A percentile compares a stretch with the other conserved stretches of the same genome.
phyloP scores from a whole-genome alignment of 1,140 invertebrate genomes.

The Lamellibrachia luymesi region DNA sequence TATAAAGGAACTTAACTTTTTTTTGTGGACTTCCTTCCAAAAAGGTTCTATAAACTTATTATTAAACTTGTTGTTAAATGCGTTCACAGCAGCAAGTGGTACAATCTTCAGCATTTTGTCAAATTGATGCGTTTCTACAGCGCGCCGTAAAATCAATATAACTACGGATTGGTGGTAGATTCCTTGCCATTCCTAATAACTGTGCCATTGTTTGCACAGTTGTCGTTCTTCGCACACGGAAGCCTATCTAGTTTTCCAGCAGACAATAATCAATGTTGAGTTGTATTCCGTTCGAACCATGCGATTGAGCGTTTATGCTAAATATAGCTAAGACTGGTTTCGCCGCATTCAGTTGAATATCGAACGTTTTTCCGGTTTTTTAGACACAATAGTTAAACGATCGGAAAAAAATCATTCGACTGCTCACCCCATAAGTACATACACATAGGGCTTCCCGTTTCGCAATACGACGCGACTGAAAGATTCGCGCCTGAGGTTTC shows the following conservation, averaged over 20 bases:
- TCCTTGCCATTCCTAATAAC: background rate
- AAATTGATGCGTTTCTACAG: background rate
- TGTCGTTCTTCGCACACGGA: background rate
- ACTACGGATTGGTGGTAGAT: background rate
- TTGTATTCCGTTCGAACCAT: background rate
- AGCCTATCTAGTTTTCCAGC: background rate
- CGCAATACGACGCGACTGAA: too few species aligned
- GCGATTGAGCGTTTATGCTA: background rate
- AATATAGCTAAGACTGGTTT: background rate
- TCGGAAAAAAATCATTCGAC: too few species aligned
- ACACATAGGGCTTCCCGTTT: too few species aligned
- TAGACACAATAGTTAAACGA: background rate
- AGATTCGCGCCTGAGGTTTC: too few species aligned
- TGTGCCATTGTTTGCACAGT: background rate
- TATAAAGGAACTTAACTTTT: too few species aligned
- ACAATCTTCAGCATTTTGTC: background rate
- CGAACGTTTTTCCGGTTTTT: background rate
- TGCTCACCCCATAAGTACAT: too few species aligned
- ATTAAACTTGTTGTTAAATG: background rate
- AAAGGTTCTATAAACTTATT: too few species aligned
- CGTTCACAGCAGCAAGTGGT: background rate
- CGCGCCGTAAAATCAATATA: background rate
- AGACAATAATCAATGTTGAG: background rate
- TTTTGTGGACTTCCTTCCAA: too few species aligned
- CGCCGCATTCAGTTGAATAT: background rate